Percentiles rank a stretch among this genome's conserved stretches.
phyloP scores from a whole-genome alignment of 1,140 invertebrate species.

The Drosophila erecta region DNA sequence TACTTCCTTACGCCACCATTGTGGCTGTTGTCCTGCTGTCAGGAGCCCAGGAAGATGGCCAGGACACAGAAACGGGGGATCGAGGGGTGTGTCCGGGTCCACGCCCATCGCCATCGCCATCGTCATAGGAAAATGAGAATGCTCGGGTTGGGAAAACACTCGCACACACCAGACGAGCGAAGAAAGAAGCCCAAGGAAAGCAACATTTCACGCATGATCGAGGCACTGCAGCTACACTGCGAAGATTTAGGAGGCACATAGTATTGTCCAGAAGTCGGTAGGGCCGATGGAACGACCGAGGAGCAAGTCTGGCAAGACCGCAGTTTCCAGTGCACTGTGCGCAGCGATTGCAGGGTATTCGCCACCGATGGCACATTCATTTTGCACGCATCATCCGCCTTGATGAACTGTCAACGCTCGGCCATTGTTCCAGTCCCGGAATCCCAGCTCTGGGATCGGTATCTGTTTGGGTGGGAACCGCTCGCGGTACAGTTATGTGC shows the following conservation, averaged over 20 bases:
- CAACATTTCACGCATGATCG: slow-evolving; percentile 66
- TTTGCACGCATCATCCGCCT: slow-evolving; percentile 81
- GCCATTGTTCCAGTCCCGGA: slow-evolving; percentile 56
- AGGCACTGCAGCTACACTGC: background rate
- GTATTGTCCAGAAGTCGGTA: no score
- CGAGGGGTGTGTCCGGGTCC: slow-evolving; percentile 49
- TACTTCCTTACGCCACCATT: slow-evolving; percentile 79
- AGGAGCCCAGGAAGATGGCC: slow-evolving; percentile 12
- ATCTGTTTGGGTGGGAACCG: slow-evolving; percentile 13
- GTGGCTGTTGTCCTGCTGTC: slow-evolving; percentile 40
- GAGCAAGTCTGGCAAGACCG: no score
- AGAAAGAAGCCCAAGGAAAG: slow-evolving; percentile 26
- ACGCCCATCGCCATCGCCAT: slow-evolving; percentile 53
- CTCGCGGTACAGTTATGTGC: slow-evolving; percentile 67
- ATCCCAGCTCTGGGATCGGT: background rate
- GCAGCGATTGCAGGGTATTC: slow-evolving; percentile 10
- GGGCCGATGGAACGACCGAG: no score
- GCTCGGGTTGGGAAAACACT: slow-evolving; percentile 47
- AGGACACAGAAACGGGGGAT: background rate
- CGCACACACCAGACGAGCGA: slow-evolving; percentile 19
- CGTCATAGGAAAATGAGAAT: slow-evolving; percentile 13
- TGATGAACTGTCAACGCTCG: slow-evolving; percentile 81
- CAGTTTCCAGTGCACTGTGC: background rate
- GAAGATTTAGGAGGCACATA: no score
- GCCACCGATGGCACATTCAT: slow-evolving; percentile 37